Percentiles rank a stretch among this genome's conserved stretches.
Conservation (phyloP, 2,113 vertebrate species). For the Sigmodon hispidus region DNA sequence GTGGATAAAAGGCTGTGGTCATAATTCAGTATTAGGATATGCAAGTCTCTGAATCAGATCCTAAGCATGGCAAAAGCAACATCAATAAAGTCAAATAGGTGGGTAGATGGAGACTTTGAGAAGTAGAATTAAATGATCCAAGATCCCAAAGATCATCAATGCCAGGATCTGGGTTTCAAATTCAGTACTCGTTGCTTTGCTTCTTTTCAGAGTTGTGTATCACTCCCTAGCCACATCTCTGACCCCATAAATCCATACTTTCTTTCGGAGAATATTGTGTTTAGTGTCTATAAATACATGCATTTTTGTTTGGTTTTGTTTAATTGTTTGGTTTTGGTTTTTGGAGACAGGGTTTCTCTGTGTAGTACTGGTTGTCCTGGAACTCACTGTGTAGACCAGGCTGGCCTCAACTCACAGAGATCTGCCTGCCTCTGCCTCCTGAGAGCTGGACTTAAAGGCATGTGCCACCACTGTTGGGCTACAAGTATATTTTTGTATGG, state of each 20-base stretch:
- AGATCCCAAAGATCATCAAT: neutral
- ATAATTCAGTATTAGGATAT: neutral
- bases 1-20: neutral
- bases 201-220: neutral
- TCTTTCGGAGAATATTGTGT: neutral
- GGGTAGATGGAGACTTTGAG: constrained; percentile 14
- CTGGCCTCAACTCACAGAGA: neutral
- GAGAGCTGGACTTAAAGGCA: neutral
- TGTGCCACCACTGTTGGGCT: neutral
- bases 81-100: neutral
- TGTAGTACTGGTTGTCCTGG: neutral
- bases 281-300: neutral
- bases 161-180: constrained; percentile 21
- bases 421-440: neutral
- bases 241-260: neutral
- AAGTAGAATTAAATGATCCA: constrained; percentile 31
- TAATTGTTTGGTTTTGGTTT: neutral
- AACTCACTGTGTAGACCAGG: neutral
- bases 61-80: neutral
- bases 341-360: neutral
- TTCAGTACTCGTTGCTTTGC: neutral
- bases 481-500: neutral
- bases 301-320: neutral
- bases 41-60: neutral
- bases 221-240: neutral